Base-by-base conservation (phyloP, 2,888 invertebrate genomes). In the Noctua pronuba region DNA sequence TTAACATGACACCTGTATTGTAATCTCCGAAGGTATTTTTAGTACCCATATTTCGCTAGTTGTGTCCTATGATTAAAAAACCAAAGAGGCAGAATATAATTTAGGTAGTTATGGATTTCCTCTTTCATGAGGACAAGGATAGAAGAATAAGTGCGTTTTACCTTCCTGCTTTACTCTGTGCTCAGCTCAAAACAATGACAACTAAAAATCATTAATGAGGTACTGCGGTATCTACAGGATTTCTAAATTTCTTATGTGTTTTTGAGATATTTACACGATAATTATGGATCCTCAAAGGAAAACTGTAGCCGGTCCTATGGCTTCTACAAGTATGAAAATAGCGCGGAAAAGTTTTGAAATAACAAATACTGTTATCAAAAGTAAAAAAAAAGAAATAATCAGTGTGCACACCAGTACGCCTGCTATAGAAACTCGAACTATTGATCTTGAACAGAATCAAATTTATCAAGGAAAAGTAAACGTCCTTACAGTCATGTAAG, bases 391-490 rank as follows among this genome's bases (percentile, higher is more conserved):
- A 88, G 95, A 95, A 92, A 92, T 93, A 46, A 80, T 95, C 55
- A 93, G 93, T 35, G 94, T 96, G 21, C 95, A 95, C 79, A 95
- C 95, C 28, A 94, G 92, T 81, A 92, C 93, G 31, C 96, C 96
- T 38, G 85, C 91, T n/a, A 73, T 93, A 21, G 96, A 96, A 87
- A 92, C 89, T 66, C 92, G 92, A 38, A 90, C 92, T 31, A 90
- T 89, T 80, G 91, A 92, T 65, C 90, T 89, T 75, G 94, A 95
- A 88, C 93, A 95, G 85, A 93, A 91, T 82, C 96, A 96, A 91
- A 88, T 95, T 55, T 95, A 93, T 88, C 92, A 94, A 80, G 96
- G 96, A 76, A 94, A 94, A 78, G 93, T 96, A 31, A 96, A 96
- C 86, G 88, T 96, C 35, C 91, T 96, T 67, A 95, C 95, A 55